Evolutionary conservation across 1,140 invertebrate genomes (phyloP).

Genomic region (Hyposmocoma kahamanoa): DNA sequence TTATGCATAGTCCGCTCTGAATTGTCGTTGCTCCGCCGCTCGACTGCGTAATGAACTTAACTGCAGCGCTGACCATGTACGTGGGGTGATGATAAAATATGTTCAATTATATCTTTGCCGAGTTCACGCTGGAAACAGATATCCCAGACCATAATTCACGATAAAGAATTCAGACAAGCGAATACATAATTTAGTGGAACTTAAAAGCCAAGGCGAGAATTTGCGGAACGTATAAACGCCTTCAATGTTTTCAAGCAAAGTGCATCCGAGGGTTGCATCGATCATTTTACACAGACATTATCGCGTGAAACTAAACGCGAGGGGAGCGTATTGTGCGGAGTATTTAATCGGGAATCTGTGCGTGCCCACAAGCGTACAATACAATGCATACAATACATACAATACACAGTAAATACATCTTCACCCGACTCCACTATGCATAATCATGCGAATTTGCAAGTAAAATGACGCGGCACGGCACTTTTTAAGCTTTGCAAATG

Average conservation of each 20-base stretch:
- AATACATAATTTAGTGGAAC: constrained; percentile 1
- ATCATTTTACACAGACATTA: constrained; percentile 29
- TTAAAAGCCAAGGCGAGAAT: background rate
- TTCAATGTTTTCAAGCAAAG: constrained; percentile 23
- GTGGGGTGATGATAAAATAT: constrained; percentile 27
- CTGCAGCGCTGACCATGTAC: constrained; percentile 33
- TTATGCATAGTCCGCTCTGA: constrained; percentile 63
- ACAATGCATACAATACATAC: constrained; percentile 57
- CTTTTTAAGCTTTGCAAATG: constrained; percentile 54
- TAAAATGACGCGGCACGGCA: constrained; percentile 48
- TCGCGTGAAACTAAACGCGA: constrained; percentile 35
- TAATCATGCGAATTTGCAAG: constrained; percentile 64
- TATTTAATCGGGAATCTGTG: constrained; percentile 22
- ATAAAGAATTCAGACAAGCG: constrained; percentile 1
- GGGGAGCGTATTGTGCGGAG: constrained; percentile 29
- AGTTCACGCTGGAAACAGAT: background rate
- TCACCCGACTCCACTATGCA: constrained; percentile 50
- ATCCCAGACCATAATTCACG: background rate
- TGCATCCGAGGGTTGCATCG: constrained; percentile 24
- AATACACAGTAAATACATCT: constrained; percentile 64
- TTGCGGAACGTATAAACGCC: constrained; percentile 12
- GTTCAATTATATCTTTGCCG: constrained; percentile 1
- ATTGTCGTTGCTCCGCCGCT: constrained; percentile 44
- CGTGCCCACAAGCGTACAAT: constrained; percentile 41
- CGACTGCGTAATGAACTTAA: constrained; percentile 47